These are phyloP conservation scores for Pseudorhiza aurosa DNA, from an alignment of 30 jellyfish, hydroid and myxozoan species.

Conservation along the genomic window DNA sequence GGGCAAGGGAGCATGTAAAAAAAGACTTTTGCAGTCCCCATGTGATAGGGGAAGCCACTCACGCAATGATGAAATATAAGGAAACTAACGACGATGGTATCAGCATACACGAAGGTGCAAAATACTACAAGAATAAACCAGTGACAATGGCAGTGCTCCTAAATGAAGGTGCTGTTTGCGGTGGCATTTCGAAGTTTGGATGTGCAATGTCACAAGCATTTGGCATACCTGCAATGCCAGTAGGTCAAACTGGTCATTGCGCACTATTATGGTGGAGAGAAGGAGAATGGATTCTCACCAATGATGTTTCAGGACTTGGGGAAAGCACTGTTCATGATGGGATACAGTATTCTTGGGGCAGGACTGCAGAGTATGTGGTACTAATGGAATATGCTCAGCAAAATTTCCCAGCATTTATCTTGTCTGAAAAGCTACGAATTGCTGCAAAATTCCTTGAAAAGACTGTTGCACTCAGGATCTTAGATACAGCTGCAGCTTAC, in stretches of 20 bases:
- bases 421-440: slow-evolving; percentile 29
- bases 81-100: slow-evolving; percentile 21
- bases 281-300: slow-evolving; percentile 50
- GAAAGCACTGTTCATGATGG: slow-evolving; percentile 46
- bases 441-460: slow-evolving; percentile 2
- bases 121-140: slow-evolving; percentile 23
- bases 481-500: not conserved
- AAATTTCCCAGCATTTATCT: not conserved
- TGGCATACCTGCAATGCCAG: slow-evolving; percentile 62
- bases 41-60: slow-evolving; percentile 51
- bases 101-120: slow-evolving; percentile 52
- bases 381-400: slow-evolving; percentile 27
- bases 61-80: slow-evolving; percentile 32
- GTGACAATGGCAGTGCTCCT: slow-evolving; percentile 23
- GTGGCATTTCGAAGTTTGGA: slow-evolving; percentile 59
- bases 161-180: slow-evolving; percentile 58
- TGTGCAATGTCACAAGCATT: slow-evolving; percentile 61
- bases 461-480: not conserved
- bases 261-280: slow-evolving; percentile 62
- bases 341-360: slow-evolving; percentile 51
- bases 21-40: slow-evolving; percentile 14
- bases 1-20: slow-evolving; percentile 49
- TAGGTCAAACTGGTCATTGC: slow-evolving; percentile 65
- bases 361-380: slow-evolving; percentile 10
- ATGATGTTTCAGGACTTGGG: slow-evolving; percentile 26